Conservation (phyloP, 2,888 invertebrate species). For the Ashinkailepas kermadecensis region DNA sequence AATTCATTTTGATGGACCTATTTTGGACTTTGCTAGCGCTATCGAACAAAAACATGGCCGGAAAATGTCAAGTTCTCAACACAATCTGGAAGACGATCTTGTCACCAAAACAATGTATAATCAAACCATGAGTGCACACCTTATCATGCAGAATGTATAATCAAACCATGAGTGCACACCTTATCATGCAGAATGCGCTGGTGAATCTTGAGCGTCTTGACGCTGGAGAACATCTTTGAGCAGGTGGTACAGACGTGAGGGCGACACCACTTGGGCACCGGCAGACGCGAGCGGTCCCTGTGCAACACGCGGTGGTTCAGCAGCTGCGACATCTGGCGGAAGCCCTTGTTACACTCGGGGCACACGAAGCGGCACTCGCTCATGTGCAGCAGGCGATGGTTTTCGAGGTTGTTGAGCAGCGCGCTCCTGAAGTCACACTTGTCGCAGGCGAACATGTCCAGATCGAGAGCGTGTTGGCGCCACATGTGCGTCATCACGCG, state of each 20-base stretch:
- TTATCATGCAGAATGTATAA: not conserved
- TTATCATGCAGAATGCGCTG: conserved; percentile 9
- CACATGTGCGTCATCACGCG: conserved; percentile 11
- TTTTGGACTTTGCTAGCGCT: no score
- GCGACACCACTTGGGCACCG: conserved; percentile 1
- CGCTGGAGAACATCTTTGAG: not conserved
- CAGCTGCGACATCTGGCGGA: not conserved
- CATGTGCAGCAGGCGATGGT: not conserved
- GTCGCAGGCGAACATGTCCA: conserved; percentile 9
- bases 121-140: no score
- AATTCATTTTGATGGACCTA: no score
- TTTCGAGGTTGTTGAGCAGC: not conserved
- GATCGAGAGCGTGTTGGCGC: not conserved
- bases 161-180: not conserved
- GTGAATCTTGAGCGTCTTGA: not conserved
- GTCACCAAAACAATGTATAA: no score
- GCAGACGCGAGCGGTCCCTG: not conserved
- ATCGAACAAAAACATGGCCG: no score
- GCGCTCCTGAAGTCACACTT: conserved; percentile 9
- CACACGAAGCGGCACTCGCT: not conserved
- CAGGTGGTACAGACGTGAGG: conserved; percentile 2
- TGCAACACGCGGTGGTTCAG: conserved; percentile 11
- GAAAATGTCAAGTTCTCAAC: no score
- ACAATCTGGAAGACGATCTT: no score
- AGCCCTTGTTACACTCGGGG: conserved; percentile 2